phyloP scores from a whole-genome alignment of 1,140 invertebrate genomes.

The Phthorimaea operculella region DNA sequence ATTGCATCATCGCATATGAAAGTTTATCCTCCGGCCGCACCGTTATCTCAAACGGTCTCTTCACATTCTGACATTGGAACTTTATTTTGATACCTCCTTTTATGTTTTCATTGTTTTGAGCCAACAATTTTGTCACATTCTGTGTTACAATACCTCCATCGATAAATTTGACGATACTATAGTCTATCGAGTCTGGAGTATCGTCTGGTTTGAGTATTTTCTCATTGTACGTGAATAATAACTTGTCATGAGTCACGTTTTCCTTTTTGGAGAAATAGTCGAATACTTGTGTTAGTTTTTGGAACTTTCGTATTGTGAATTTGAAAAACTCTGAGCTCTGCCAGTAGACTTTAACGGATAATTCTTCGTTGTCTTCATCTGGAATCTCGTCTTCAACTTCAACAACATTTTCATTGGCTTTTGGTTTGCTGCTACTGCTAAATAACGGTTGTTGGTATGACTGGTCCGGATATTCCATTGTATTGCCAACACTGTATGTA shows the following conservation, averaged over 20 bases:
- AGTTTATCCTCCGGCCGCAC: slow-evolving; percentile 29
- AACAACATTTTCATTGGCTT: slow-evolving; percentile 9
- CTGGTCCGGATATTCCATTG: slow-evolving; percentile 40
- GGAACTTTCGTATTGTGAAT: slow-evolving; percentile 41
- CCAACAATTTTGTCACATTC: slow-evolving; percentile 16
- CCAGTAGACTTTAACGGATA: slow-evolving; percentile 53
- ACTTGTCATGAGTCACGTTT: slow-evolving; percentile 30
- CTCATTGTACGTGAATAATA: slow-evolving; percentile 46
- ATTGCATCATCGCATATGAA: slow-evolving; percentile 34
- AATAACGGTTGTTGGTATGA: slow-evolving; percentile 35
- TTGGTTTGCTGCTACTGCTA: slow-evolving; percentile 9
- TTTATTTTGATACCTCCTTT: slow-evolving; percentile 34
- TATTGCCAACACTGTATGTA: slow-evolving; percentile 42
- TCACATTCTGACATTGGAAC: slow-evolving; percentile 45
- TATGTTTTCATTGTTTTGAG: background rate
- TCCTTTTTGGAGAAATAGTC: slow-evolving; percentile 36
- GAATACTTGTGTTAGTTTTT: slow-evolving; percentile 48
- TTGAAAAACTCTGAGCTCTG: slow-evolving; percentile 32
- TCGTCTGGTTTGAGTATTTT: slow-evolving; percentile 38
- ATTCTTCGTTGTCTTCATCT: slow-evolving; percentile 40
- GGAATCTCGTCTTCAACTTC: slow-evolving; percentile 22
- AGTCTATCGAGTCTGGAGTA: slow-evolving; percentile 43
- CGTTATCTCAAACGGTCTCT: slow-evolving; percentile 33
- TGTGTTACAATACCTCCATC: slow-evolving; percentile 44
- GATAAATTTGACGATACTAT: slow-evolving; percentile 51